Conservation (phyloP, 2,797 vertebrate genomes). For the Otolemur crassicaudatus region DNA sequence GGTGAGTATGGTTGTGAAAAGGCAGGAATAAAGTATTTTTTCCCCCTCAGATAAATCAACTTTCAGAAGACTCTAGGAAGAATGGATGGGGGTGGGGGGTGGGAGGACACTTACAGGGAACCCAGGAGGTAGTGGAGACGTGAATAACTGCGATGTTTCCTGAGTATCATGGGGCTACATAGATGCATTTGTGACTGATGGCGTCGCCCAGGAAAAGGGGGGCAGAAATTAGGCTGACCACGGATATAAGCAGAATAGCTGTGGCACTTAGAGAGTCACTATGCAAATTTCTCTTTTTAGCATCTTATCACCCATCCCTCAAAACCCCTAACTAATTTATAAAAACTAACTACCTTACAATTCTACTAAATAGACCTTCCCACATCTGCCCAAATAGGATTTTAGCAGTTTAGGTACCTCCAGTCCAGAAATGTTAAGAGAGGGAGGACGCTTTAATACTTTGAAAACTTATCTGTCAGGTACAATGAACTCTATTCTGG, state of each 20-base stretch:
- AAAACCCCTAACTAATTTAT: not conserved
- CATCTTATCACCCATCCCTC: not conserved
- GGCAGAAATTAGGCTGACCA: not conserved
- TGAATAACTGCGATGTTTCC: not conserved
- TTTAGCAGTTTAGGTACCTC: not conserved
- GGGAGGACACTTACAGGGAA: not conserved
- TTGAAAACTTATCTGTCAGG: not conserved
- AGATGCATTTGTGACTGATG: not conserved
- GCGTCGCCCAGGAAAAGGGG: not conserved
- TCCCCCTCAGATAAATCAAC: not conserved
- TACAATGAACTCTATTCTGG: not conserved
- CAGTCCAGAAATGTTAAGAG: not conserved
- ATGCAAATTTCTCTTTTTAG: not conserved
- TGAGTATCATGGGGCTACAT: not conserved
- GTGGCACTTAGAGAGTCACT: not conserved
- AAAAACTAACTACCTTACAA: not conserved
- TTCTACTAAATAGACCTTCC: not conserved
- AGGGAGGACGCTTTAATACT: not conserved
- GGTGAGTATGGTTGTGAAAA: constrained; percentile 81
- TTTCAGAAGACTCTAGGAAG: not conserved
- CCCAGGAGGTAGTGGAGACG: not conserved
- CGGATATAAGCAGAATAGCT: not conserved
- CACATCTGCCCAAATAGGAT: not conserved
- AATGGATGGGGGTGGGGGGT: not conserved
- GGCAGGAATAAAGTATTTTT: rapidly evolving